Evolutionary conservation across 2,113 vertebrate species (phyloP).

Genomic region (Astur gentilis): DNA sequence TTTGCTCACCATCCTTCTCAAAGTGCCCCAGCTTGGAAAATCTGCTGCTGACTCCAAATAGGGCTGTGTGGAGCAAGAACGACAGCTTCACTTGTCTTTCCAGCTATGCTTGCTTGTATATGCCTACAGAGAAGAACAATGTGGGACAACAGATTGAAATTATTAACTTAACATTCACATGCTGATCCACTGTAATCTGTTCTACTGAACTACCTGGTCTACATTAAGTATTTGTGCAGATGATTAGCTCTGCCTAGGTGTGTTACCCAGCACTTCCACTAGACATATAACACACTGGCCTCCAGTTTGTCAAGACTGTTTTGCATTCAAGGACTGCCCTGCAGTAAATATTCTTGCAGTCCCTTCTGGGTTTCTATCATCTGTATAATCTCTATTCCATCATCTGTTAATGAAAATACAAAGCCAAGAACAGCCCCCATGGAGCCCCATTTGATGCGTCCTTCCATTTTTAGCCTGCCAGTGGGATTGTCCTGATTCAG

Average conservation of each 20-base stretch:
- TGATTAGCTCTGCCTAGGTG: background rate
- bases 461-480: slow-evolving; percentile 22
- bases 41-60: background rate
- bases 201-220: background rate
- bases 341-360: background rate
- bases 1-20: background rate
- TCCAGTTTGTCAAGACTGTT: background rate
- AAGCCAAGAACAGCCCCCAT: background rate
- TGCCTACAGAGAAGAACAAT: background rate
- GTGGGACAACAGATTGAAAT: background rate
- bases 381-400: background rate
- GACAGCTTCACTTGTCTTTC: background rate
- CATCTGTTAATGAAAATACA: background rate
- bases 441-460: background rate
- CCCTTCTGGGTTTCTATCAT: background rate
- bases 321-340: background rate
- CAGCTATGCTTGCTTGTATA: background rate
- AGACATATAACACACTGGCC: background rate
- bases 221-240: background rate
- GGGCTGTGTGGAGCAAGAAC: background rate
- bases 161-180: background rate
- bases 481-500: background rate
- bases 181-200: background rate
- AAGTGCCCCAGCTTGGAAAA: background rate
- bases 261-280: background rate